A percentile compares a stretch with the other conserved stretches of the same genome.
phyloP scores from a whole-genome alignment of 2,113 vertebrate species.

The Epinephelus fuscoguttatus region DNA sequence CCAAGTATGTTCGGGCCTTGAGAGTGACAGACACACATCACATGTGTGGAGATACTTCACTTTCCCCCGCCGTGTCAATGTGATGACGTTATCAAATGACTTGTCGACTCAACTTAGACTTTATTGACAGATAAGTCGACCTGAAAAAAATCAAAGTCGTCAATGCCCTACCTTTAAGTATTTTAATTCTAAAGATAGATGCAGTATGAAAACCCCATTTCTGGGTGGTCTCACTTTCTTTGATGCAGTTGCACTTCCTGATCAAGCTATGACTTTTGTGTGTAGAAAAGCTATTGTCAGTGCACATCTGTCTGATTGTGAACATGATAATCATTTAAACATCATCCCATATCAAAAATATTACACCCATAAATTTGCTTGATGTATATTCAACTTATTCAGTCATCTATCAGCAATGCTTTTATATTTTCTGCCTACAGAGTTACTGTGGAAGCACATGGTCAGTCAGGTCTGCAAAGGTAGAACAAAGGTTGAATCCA shows the following conservation, averaged over 20 bases:
- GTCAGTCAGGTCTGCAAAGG: slow-evolving; percentile 26
- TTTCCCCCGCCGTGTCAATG: no score
- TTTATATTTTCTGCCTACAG: background rate
- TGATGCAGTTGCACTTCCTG: background rate
- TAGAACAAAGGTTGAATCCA: slow-evolving; percentile 61
- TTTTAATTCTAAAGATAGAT: no score
- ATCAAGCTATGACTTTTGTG: background rate
- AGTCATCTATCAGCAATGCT: background rate
- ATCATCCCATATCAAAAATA: background rate
- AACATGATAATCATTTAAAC: background rate
- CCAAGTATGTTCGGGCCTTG: no score
- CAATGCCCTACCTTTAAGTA: no score
- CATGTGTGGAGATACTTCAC: no score
- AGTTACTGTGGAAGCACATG: background rate
- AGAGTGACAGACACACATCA: no score
- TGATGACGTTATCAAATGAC: no score
- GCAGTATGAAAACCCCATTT: background rate
- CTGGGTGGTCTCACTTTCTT: background rate
- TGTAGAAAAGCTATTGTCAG: background rate
- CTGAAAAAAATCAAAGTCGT: no score
- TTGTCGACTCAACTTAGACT: no score
- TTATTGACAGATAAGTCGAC: no score
- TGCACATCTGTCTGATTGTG: background rate
- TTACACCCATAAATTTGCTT: background rate
- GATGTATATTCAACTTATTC: background rate